A percentile compares a stretch with the other conserved stretches of the same genome.
These are phyloP conservation scores for Sepioteuthis lessoniana DNA, from an alignment of 2,888 invertebrate species.

Conservation along the genomic window DNA sequence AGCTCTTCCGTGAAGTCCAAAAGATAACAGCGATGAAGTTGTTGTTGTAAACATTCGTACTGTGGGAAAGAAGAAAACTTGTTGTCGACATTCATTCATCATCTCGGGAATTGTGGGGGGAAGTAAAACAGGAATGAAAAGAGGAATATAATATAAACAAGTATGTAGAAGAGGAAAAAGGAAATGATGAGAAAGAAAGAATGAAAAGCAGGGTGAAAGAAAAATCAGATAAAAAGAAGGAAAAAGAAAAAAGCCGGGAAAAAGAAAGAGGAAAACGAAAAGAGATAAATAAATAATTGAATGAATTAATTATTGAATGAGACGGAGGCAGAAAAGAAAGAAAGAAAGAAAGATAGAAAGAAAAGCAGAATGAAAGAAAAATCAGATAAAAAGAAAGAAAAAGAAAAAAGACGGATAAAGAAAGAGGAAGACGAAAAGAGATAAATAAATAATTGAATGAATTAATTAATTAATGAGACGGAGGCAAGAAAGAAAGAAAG, in stretches of 20 bases:
- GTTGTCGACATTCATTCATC: neutral
- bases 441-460: too few species aligned
- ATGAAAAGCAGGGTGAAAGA: neutral
- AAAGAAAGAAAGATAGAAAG: too few species aligned
- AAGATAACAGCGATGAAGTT: neutral
- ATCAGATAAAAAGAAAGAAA: too few species aligned
- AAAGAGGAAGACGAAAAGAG: too few species aligned
- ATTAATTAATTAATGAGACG: too few species aligned
- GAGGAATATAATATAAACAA: neutral
- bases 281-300: too few species aligned
- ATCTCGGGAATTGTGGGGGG: neutral
- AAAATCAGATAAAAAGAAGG: neutral
- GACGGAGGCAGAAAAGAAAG: too few species aligned
- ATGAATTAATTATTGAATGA: too few species aligned
- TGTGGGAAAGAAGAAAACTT: neutral
- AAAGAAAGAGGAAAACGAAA: neutral
- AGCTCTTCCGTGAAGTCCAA: neutral
- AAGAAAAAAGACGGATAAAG: too few species aligned
- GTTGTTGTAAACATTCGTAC: neutral
- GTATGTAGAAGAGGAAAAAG: neutral
- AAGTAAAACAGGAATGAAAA: neutral
- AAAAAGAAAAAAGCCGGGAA: neutral
- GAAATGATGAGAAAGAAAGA: neutral
- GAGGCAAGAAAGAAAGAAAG: too few species aligned
- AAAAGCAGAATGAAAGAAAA: too few species aligned